Evolutionary conservation across 2,888 invertebrate genomes (phyloP).

Genomic region (Conomelus anceps): DNA sequence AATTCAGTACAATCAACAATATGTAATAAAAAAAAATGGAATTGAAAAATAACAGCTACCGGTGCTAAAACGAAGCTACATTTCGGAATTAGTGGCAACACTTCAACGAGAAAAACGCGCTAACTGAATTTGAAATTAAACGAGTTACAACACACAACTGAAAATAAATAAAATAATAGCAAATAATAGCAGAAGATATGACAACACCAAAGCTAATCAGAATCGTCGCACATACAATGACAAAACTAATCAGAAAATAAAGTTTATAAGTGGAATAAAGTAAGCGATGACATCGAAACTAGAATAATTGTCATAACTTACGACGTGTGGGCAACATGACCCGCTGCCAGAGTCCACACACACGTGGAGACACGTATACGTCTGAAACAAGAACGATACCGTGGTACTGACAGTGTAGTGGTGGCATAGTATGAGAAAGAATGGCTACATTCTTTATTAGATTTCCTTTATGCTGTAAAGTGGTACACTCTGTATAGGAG

Average conservation of each 20-base stretch:
- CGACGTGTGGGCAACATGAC: constrained; percentile 41
- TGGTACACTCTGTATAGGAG: too few species aligned
- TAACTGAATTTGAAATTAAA: background rate
- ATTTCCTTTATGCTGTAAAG: too few species aligned
- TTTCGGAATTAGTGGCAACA: background rate
- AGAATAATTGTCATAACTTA: constrained; percentile 49
- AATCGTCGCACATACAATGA: constrained; percentile 1
- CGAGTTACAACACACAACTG: background rate
- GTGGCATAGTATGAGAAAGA: background rate
- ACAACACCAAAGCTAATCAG: background rate
- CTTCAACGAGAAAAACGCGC: background rate
- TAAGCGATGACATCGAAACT: constrained; percentile 31
- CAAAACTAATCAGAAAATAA: background rate
- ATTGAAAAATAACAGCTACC: background rate
- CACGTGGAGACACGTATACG: constrained; percentile 84
- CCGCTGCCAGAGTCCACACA: constrained; percentile 64
- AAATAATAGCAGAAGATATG: background rate
- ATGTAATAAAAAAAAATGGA: too few species aligned
- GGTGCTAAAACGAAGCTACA: background rate
- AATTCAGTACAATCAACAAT: background rate
- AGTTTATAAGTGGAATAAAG: background rate
- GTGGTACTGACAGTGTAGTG: background rate
- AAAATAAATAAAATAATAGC: background rate
- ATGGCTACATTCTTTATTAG: background rate
- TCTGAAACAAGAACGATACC: constrained; percentile 54